Evolutionary conservation across 2,113 vertebrate genomes (phyloP).

Genomic region (Pyrgilauda ruficollis): DNA sequence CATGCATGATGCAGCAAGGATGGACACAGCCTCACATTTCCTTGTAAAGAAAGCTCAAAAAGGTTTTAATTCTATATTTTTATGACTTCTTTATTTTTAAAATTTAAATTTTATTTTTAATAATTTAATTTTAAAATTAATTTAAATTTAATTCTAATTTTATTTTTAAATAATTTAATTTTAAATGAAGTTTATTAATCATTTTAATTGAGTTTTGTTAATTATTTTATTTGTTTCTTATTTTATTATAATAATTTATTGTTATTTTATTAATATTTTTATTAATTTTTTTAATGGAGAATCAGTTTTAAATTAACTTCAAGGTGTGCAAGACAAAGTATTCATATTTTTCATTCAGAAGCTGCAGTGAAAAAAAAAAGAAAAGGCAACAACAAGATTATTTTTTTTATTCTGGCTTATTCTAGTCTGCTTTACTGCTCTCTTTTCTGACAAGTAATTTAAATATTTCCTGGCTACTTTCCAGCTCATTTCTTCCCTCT

Average conservation of each 20-base stretch:
- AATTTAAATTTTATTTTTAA: too few species aligned
- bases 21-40: neutral
- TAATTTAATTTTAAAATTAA: too few species aligned
- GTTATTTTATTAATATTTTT: too few species aligned
- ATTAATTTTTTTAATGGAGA: neutral
- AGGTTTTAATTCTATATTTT: neutral
- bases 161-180: too few species aligned
- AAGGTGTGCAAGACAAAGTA: neutral
- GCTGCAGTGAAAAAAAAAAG: neutral
- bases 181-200: too few species aligned
- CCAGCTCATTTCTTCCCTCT: neutral
- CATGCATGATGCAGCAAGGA: neutral
- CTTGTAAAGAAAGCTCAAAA: neutral
- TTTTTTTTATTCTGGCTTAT: neutral
- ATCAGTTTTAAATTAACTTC: neutral
- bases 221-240: too few species aligned
- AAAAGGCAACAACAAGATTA: neutral
- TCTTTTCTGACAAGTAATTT: neutral
- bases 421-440: neutral
- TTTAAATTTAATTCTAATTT: too few species aligned
- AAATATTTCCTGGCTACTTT: neutral
- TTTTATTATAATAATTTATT: too few species aligned
- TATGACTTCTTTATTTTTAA: neutral
- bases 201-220: too few species aligned
- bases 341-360: neutral